These are phyloP conservation scores for Drosophila nr. fundita DNA, from an alignment of 2,888 invertebrate genomes.

Conservation along the genomic window DNA sequence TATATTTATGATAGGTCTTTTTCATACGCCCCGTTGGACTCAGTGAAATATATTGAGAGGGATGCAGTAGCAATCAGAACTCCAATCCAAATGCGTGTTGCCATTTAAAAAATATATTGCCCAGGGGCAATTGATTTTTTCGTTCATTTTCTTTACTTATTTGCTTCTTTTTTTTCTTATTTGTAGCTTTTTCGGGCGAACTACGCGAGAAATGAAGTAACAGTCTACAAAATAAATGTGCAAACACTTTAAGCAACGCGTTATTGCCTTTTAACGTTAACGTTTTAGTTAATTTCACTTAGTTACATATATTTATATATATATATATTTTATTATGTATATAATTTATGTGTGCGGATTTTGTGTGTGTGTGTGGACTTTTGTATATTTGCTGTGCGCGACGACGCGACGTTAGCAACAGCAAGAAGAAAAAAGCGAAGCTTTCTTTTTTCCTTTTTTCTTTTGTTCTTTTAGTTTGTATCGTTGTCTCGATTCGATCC, in stretches of 20 bases:
- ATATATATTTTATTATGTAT: constrained; percentile 42
- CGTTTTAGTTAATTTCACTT: constrained; percentile 37
- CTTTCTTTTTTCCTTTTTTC: constrained; percentile 32
- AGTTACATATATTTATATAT: constrained; percentile 5
- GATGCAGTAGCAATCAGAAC: constrained; percentile 7
- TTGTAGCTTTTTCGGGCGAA: constrained; percentile 23
- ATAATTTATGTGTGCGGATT: constrained; percentile 47
- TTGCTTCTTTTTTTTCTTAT: constrained; percentile 32
- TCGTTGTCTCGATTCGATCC: constrained; percentile 45
- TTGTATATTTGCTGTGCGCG: constrained; percentile 52
- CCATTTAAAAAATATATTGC: constrained; percentile 48
- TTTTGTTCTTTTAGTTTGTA: constrained; percentile 20
- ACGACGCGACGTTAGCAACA: constrained; percentile 69
- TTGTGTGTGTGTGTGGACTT: constrained; percentile 1
- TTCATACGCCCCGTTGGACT: constrained; percentile 31
- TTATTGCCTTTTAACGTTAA: constrained; percentile 14
- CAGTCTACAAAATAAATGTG: constrained; percentile 15
- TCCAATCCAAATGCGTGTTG: constrained; percentile 27
- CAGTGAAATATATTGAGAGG: constrained; percentile 1
- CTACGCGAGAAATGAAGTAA: constrained; percentile 16
- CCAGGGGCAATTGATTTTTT: constrained; percentile 71
- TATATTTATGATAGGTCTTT: constrained; percentile 11
- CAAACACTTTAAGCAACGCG: constrained; percentile 32
- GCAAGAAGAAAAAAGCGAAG: constrained; percentile 52
- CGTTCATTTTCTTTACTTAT: constrained; percentile 22